These are phyloP conservation scores for Temnothorax longispinosus DNA, from an alignment of 1,140 invertebrate species.

Conservation along the genomic window DNA sequence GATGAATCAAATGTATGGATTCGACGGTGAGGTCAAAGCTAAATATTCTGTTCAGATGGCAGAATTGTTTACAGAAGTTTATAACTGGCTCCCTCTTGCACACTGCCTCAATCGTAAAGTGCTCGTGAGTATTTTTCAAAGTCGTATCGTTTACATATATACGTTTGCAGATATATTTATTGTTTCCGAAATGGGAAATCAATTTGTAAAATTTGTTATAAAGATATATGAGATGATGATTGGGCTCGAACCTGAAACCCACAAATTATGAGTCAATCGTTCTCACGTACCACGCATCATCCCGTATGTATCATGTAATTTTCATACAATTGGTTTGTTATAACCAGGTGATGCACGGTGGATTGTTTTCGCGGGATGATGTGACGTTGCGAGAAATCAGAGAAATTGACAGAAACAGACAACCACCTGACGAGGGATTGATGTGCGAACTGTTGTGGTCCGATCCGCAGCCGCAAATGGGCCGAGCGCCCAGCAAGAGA, in stretches of 20 bases:
- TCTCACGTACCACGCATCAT: not conserved
- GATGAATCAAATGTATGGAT: slow-evolving; percentile 99
- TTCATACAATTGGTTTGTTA: not conserved
- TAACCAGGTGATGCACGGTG: slow-evolving; percentile 95
- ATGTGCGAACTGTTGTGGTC: slow-evolving; percentile 99
- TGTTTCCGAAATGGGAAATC: not conserved
- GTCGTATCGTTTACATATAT: not conserved
- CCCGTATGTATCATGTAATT: not conserved
- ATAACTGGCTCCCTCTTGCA: slow-evolving; percentile 98
- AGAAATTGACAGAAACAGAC: slow-evolving; percentile 95
- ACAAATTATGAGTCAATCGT: not conserved
- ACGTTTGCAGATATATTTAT: too few species aligned
- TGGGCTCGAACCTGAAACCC: not conserved
- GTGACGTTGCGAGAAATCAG: slow-evolving; percentile 97
- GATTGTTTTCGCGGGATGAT: slow-evolving; percentile 95
- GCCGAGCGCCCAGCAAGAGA: slow-evolving; percentile 96
- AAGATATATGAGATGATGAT: not conserved
- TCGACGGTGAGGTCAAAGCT: slow-evolving; percentile 98
- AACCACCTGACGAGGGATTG: slow-evolving; percentile 97
- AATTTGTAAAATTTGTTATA: not conserved
- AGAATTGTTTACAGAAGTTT: slow-evolving; percentile 99
- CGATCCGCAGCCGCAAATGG: slow-evolving; percentile 96
- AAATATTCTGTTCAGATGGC: slow-evolving; percentile 98
- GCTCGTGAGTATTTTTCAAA: slow-evolving; percentile 88
- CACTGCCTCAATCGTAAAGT: slow-evolving; percentile 98